Evolutionary conservation across 2,797 vertebrate genomes (phyloP).

Genomic region (Uromys caudimaculatus): DNA sequence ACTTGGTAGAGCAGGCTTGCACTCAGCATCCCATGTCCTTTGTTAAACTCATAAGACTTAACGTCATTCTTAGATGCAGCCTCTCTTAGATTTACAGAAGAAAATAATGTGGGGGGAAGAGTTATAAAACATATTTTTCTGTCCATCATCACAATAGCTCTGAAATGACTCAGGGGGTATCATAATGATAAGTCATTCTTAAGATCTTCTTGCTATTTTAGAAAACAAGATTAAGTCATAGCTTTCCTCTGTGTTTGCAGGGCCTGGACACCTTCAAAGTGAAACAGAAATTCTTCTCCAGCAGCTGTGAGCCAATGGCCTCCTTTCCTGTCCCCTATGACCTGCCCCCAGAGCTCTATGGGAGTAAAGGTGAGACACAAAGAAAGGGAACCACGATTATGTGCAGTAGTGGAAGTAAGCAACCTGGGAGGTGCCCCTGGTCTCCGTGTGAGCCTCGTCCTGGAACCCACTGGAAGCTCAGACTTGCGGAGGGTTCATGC

Average conservation of each 20-base stretch:
- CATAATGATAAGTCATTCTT: background rate
- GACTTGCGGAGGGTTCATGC: background rate
- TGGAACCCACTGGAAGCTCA: background rate
- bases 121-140: background rate
- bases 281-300: constrained; percentile 78
- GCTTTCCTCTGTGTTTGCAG: constrained; percentile 75
- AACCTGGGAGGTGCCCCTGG: rapidly evolving
- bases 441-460: background rate
- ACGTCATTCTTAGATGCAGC: constrained; percentile 12
- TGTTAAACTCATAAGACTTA: constrained; percentile 29
- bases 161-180: background rate
- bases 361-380: constrained; percentile 86
- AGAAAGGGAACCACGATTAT: background rate
- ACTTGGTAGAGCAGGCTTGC: background rate
- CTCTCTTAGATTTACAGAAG: constrained; percentile 14
- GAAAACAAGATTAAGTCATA: background rate
- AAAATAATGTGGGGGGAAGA: background rate
- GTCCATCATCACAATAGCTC: background rate
- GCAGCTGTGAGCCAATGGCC: constrained; percentile 38
- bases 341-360: constrained; percentile 88
- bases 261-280: constrained; percentile 86
- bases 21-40: background rate
- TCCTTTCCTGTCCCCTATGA: constrained; percentile 90
- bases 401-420: rapidly evolving
- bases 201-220: background rate